Evolutionary conservation across 2,888 invertebrate species (phyloP).

Genomic region (Apantesis nais): DNA sequence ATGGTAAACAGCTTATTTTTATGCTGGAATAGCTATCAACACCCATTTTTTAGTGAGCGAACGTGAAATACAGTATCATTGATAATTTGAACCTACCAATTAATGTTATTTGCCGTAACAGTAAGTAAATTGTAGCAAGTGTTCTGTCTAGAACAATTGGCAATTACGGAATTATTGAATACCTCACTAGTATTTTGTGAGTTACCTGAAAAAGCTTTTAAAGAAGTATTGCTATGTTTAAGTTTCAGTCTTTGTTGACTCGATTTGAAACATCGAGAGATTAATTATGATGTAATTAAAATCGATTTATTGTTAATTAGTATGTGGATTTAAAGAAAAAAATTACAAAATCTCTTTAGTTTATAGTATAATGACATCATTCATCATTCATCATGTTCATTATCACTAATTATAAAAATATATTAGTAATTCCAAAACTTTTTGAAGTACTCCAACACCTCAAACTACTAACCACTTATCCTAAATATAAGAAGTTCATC

Average conservation of each 20-base stretch:
- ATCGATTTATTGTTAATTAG: no score
- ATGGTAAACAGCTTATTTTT: not conserved
- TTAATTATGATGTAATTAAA: no score
- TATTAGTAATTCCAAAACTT: no score
- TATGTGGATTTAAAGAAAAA: no score
- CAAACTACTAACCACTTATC: no score
- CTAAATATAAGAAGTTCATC: no score
- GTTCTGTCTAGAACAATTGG: not conserved
- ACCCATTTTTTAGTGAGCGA: not conserved
- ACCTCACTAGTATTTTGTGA: not conserved
- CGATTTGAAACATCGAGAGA: not conserved
- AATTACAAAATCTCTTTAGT: no score
- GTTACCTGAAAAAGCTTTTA: not conserved
- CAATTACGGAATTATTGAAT: not conserved
- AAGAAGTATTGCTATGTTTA: not conserved
- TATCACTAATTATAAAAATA: no score
- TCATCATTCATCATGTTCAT: no score
- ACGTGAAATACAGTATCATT: not conserved
- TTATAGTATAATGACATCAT: no score
- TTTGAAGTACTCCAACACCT: no score
- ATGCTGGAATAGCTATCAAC: constrained; percentile 2
- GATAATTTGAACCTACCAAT: not conserved
- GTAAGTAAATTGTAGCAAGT: not conserved
- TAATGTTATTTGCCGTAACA: not conserved
- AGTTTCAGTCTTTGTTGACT: not conserved